phyloP scores from a whole-genome alignment of 2,797 vertebrate genomes.

The Anolis apletophallus region DNA sequence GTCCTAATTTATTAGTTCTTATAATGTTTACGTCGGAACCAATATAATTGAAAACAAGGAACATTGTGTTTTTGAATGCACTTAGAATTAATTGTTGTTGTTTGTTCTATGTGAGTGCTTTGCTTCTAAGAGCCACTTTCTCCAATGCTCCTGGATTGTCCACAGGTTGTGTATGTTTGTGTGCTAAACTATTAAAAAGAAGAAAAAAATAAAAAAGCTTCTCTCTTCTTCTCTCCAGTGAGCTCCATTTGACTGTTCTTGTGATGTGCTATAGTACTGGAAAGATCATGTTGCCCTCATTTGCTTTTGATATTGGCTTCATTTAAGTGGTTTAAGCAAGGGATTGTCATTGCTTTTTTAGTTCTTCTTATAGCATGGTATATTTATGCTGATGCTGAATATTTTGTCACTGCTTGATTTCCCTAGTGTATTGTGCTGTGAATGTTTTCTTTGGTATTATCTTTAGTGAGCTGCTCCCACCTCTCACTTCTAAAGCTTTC shows the following conservation, averaged over 20 bases:
- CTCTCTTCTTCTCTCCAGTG: neutral
- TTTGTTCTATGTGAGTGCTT: neutral
- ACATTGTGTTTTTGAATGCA: neutral
- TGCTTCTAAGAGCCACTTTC: neutral
- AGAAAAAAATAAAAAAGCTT: no score
- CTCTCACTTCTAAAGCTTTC: neutral
- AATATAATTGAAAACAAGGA: neutral
- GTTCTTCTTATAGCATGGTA: constrained; percentile 28
- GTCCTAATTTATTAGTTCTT: neutral
- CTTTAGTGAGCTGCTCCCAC: constrained; percentile 18
- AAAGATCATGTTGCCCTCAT: neutral
- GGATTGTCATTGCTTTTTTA: neutral
- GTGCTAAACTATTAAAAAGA: neutral
- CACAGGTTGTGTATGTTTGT: neutral
- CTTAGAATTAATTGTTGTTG: neutral
- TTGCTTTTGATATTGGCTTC: neutral
- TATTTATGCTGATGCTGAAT: constrained; percentile 41
- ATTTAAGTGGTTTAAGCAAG: constrained; percentile 12
- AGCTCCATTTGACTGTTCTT: neutral
- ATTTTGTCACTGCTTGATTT: constrained; percentile 44
- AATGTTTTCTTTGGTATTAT: constrained; percentile 40
- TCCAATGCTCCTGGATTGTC: neutral
- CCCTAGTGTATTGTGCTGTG: neutral
- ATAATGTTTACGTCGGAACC: neutral
- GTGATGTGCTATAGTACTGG: neutral